Base-by-base conservation (phyloP, 2,113 vertebrate species). In the Forbesichthys agassizii region DNA sequence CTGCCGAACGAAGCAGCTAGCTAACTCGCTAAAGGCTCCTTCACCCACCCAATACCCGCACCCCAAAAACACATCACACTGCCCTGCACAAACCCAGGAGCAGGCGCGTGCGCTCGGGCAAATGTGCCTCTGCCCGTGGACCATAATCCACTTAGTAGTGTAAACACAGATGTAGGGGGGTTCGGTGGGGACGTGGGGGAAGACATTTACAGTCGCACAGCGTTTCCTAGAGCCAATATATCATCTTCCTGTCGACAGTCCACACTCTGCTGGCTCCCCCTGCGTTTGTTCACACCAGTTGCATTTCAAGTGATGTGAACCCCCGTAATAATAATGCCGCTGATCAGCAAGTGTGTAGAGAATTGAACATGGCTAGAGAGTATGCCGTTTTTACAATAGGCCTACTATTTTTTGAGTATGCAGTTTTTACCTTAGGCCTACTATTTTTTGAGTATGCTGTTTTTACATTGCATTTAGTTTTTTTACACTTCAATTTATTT, bases 141-240 rank as follows among this genome's bases (percentile, higher is more conserved):
- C 79, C 18, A 58, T 91, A 89, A 91, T 91, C 87, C 87, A 72
- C 84, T 90, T 90, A 90, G 16, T 70, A 86, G 66, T 74, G 83
- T 84, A 82, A 88, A 91, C 86, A 85, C 10, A 48, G 61, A 62
- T 77, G 77, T 55, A 68, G 9, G 56, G 20, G 33, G 14, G 2
- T 27, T 27, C 27, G 2, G 27, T 27, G 27, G 27, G 27, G 27
- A 2, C 2, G 27, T 14, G n/a, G 68, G 51, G 71, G 66, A 0
- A 66, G 71, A 73, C 73, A 75, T 86, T 88, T 84, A 85, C 84
- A 85, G 84, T 82, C 83, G 83, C 62, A n/a, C 69, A 74, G 75
- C 73, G 67, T 69, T 85, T 61, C 72, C 77, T 65, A 60, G 49
- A 64, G 66, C 47, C 46, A 3, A 68, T 85, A 77, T 46, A 86